These are phyloP conservation scores for Temnothorax ravouxi DNA, from an alignment of 2,888 invertebrate species.

Conservation along the genomic window DNA sequence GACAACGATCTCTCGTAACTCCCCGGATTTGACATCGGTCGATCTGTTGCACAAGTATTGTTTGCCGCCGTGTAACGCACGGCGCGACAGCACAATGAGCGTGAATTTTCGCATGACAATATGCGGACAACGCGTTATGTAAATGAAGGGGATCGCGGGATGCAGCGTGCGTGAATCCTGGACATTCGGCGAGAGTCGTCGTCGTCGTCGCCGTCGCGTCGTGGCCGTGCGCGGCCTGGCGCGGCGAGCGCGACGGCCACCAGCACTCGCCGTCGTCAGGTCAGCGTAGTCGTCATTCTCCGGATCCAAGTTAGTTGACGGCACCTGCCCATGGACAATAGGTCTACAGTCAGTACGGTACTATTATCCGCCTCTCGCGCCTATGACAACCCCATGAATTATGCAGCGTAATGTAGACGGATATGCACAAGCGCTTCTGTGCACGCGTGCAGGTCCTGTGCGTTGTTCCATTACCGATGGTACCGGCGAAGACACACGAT, in stretches of 20 bases:
- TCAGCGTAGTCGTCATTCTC: slow-evolving; percentile 74
- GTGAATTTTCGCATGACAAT: slow-evolving; percentile 69
- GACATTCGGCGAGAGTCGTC: slow-evolving; percentile 70
- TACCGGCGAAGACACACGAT: slow-evolving; percentile 72
- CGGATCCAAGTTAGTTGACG: slow-evolving; percentile 78
- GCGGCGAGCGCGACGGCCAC: background rate
- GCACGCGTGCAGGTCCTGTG: slow-evolving; percentile 56
- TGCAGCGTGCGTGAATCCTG: slow-evolving; percentile 74
- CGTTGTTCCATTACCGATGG: slow-evolving; percentile 78
- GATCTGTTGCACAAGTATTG: slow-evolving; percentile 56
- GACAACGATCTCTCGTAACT: slow-evolving; percentile 30
- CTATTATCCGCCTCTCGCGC: slow-evolving; percentile 85
- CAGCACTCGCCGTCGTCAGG: slow-evolving; percentile 64
- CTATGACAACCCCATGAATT: slow-evolving; percentile 85
- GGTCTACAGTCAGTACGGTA: slow-evolving; percentile 79
- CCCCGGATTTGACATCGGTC: slow-evolving; percentile 41
- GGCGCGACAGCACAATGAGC: slow-evolving; percentile 51
- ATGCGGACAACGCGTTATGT: slow-evolving; percentile 68
- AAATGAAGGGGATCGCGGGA: slow-evolving; percentile 62
- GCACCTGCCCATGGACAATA: slow-evolving; percentile 81
- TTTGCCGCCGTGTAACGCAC: slow-evolving; percentile 44
- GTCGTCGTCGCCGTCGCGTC: slow-evolving; percentile 36
- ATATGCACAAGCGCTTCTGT: slow-evolving; percentile 77
- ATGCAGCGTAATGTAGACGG: slow-evolving; percentile 85
- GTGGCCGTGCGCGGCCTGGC: slow-evolving; percentile 34